Percentiles rank a stretch among this genome's conserved stretches.
Evolutionary conservation across 1,140 invertebrate species (phyloP).

Genomic region (Oedothorax gibbosus): DNA sequence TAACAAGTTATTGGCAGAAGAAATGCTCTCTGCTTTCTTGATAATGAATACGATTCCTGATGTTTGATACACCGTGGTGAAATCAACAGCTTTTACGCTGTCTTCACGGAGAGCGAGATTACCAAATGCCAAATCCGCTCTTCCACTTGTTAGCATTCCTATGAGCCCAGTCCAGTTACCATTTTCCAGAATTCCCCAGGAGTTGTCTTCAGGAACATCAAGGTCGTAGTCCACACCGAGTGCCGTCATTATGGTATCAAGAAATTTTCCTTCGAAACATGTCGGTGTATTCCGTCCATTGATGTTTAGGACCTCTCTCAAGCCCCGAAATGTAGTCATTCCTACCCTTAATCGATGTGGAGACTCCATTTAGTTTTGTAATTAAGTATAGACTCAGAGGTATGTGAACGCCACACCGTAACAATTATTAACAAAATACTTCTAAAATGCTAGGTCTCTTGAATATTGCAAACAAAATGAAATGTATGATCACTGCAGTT

Average conservation of each 20-base stretch:
- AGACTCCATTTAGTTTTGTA: too few species aligned
- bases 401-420: too few species aligned
- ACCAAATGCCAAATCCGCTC: slow-evolving; percentile 4
- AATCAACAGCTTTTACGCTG: slow-evolving; percentile 1
- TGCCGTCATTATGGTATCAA: background rate
- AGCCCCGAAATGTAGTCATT: too few species aligned
- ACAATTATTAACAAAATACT: too few species aligned
- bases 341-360: too few species aligned
- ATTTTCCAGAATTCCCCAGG: too few species aligned
- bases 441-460: too few species aligned
- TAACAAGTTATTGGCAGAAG: background rate
- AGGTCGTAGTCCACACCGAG: background rate
- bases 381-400: too few species aligned
- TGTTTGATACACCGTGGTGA: background rate
- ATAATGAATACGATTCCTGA: background rate
- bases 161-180: slow-evolving; percentile 6
- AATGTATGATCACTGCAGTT: background rate
- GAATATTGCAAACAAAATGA: too few species aligned
- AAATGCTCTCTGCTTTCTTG: background rate
- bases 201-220: background rate
- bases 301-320: too few species aligned
- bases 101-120: background rate
- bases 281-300: background rate
- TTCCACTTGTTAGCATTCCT: background rate
- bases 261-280: slow-evolving; percentile 6